Evolutionary conservation across 2,888 invertebrate genomes (phyloP).

Genomic region (Hydropsyche betteni): DNA sequence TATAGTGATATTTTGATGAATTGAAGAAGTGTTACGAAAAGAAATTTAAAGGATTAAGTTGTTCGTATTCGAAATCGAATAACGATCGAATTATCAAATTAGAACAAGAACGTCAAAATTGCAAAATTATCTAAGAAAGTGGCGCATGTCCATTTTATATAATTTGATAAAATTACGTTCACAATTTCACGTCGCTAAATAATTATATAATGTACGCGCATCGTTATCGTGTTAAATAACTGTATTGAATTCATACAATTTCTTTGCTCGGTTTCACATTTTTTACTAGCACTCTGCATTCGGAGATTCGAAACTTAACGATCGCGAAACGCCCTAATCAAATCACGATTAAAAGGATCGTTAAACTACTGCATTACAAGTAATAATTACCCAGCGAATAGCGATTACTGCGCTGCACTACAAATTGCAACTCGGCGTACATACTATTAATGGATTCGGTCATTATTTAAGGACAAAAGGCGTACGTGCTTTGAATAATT

Average conservation of each 20-base stretch:
- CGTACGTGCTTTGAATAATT: conserved; percentile 18
- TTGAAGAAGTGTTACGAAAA: no score
- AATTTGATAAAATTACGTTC: neutral
- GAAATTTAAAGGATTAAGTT: no score
- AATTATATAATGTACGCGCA: conserved; percentile 2
- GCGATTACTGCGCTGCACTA: conserved; percentile 1
- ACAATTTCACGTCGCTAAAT: neutral
- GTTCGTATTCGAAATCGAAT: no score
- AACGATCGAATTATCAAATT: no score
- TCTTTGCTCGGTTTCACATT: neutral
- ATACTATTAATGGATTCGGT: conserved; percentile 15
- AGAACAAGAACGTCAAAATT: neutral
- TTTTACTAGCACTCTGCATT: neutral
- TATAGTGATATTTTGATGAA: no score
- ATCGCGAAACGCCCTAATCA: neutral
- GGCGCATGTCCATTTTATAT: neutral
- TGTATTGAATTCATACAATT: neutral
- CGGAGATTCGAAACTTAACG: neutral
- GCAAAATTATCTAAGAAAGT: conserved; percentile 16
- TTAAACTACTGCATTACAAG: conserved; percentile 1
- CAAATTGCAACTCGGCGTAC: conserved; percentile 1
- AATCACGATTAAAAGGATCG: conserved; percentile 7
- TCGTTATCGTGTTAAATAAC: conserved; percentile 11
- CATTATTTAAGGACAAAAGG: conserved; percentile 22
- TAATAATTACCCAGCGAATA: neutral